Evolutionary conservation across 2,113 vertebrate genomes (phyloP).

Genomic region (Myocastor coypus): DNA sequence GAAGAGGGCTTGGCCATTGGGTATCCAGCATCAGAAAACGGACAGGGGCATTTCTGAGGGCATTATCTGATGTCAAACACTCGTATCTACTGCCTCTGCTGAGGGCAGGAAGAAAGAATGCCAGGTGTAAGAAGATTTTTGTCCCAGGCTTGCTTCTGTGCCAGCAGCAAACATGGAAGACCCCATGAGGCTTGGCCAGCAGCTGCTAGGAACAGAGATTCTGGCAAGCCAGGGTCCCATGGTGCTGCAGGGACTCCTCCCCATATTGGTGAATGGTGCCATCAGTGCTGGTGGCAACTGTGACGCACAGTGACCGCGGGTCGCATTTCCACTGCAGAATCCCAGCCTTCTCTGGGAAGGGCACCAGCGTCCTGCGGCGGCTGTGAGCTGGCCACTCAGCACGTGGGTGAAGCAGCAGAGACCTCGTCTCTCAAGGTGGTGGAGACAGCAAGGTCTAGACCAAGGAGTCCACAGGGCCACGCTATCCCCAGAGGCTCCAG

Average conservation of each 20-base stretch:
- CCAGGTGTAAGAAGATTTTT: too few species aligned
- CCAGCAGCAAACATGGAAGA: background rate
- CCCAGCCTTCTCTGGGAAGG: background rate
- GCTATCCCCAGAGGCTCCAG: background rate
- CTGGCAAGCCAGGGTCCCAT: background rate
- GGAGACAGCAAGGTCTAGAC: background rate
- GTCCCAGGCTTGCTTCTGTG: background rate
- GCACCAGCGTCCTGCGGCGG: accelerated
- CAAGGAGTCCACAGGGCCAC: background rate
- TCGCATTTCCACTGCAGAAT: background rate
- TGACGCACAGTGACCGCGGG: background rate
- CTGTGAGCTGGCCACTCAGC: too few species aligned
- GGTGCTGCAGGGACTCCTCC: accelerated
- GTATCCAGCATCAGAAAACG: accelerated
- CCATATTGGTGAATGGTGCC: background rate
- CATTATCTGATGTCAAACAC: too few species aligned
- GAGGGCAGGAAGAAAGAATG: too few species aligned
- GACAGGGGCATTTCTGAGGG: too few species aligned
- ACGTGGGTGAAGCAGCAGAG: too few species aligned
- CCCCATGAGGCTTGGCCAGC: background rate
- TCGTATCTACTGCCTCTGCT: background rate
- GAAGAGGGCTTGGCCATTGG: background rate
- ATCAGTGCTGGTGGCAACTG: background rate
- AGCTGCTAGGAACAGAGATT: background rate
- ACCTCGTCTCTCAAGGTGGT: background rate